Conservation (phyloP, 2,113 vertebrate genomes). For the Leucopsar rothschildi region DNA sequence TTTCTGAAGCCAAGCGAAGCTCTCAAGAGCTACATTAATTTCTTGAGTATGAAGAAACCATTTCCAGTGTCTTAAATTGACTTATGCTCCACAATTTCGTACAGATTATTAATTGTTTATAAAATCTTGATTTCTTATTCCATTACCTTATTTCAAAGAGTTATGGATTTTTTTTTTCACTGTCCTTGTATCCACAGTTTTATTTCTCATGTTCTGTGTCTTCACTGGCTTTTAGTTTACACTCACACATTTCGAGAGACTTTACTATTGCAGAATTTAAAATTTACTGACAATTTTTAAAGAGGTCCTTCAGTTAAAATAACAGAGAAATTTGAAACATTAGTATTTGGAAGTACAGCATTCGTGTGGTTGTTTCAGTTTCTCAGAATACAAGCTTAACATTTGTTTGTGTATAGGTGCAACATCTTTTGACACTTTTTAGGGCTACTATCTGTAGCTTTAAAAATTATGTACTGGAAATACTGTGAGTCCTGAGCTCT, state of each 20-base stretch:
- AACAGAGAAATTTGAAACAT: background rate
- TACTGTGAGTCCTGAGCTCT: background rate
- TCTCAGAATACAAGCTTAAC: background rate
- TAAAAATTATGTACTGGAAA: background rate
- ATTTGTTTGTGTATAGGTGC: background rate
- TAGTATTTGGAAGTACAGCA: background rate
- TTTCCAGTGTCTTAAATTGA: background rate
- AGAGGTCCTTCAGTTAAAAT: background rate
- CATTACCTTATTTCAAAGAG: background rate
- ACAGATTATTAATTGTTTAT: background rate
- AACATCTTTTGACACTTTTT: background rate
- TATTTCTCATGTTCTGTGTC: background rate
- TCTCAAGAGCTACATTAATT: background rate
- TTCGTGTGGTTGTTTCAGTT: background rate
- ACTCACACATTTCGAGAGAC: background rate
- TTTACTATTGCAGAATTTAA: background rate
- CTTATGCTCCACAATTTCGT: background rate
- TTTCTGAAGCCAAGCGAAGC: background rate
- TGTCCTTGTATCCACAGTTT: background rate
- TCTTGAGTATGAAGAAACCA: background rate
- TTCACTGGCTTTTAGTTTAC: background rate
- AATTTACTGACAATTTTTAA: background rate
- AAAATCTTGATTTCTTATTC: background rate
- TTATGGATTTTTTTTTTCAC: background rate
- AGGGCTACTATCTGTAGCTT: background rate